Conservation (phyloP, 2,797 vertebrate species). For the Danionella dracula region DNA sequence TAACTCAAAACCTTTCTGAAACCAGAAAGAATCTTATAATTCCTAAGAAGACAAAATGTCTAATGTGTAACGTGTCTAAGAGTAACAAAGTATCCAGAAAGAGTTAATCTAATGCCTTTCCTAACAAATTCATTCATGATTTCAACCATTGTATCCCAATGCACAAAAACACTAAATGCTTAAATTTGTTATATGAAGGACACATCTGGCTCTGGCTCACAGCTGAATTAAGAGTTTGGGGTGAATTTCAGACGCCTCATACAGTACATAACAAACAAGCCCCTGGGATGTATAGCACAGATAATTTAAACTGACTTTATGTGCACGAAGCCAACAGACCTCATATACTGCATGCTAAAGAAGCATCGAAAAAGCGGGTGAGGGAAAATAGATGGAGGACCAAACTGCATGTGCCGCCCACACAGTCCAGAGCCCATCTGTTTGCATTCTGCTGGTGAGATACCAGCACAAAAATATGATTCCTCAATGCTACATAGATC, state of each 20-base stretch:
- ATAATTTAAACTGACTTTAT: slow-evolving; percentile 37
- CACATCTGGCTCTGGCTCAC: slow-evolving; percentile 35
- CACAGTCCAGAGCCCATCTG: slow-evolving; percentile 53
- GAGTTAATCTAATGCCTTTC: no score
- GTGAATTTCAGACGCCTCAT: slow-evolving; percentile 29
- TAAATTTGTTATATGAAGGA: slow-evolving; percentile 7
- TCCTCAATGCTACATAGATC: slow-evolving; percentile 34
- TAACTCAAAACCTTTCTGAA: no score
- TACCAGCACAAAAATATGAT: slow-evolving; percentile 38
- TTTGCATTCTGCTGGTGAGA: slow-evolving; percentile 46
- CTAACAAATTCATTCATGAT: no score
- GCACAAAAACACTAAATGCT: no score
- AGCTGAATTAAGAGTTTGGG: slow-evolving; percentile 40
- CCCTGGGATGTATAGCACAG: slow-evolving; percentile 35
- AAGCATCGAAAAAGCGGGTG: slow-evolving; percentile 7
- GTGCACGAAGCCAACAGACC: slow-evolving; percentile 38
- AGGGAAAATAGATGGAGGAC: slow-evolving; percentile 34
- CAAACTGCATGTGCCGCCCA: slow-evolving; percentile 50
- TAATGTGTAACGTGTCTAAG: no score
- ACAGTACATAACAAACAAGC: slow-evolving; percentile 46
- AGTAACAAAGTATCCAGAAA: no score
- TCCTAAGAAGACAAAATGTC: no score
- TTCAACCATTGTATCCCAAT: no score
- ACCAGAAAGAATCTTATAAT: no score
- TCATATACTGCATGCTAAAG: slow-evolving; percentile 37